Evolutionary conservation across 2,113 vertebrate genomes (phyloP).

Genomic region (Hippocampus comes): DNA sequence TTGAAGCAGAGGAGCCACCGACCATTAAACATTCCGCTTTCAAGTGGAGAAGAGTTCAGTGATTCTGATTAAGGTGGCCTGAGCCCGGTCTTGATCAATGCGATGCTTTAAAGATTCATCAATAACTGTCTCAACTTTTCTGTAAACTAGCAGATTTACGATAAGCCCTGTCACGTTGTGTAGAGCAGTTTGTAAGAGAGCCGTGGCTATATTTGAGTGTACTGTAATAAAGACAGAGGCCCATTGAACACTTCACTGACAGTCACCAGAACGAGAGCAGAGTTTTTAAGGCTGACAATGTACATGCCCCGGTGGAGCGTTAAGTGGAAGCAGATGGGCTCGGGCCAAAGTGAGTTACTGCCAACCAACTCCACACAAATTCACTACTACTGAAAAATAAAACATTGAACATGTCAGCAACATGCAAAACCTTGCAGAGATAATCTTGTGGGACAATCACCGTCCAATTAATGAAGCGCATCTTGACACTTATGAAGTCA

Average conservation of each 20-base stretch:
- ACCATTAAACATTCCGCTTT: constrained; percentile 68
- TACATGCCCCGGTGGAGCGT: constrained; percentile 62
- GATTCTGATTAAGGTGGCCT: constrained; percentile 4
- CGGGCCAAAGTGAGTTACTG: constrained; percentile 57
- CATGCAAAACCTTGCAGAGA: neutral
- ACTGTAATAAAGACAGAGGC: constrained; percentile 70
- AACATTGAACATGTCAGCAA: neutral
- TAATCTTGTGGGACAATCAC: no score
- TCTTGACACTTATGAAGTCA: constrained; percentile 23
- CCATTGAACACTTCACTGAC: constrained; percentile 66
- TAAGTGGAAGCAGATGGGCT: constrained; percentile 76
- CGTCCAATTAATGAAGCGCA: no score
- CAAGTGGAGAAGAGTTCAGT: constrained; percentile 31
- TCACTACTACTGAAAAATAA: neutral
- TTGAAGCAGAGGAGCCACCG: constrained; percentile 80
- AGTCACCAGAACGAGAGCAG: constrained; percentile 60
- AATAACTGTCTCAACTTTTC: neutral
- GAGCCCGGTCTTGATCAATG: constrained; percentile 50
- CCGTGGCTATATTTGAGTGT: constrained; percentile 45
- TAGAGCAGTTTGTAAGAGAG: constrained; percentile 43
- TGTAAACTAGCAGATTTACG: neutral
- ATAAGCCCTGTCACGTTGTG: constrained; percentile 16
- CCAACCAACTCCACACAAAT: constrained; percentile 40
- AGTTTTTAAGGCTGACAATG: constrained; percentile 69
- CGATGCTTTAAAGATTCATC: constrained; percentile 22